A percentile compares a stretch with the other conserved stretches of the same genome.
These are phyloP conservation scores for Prionailurus viverrinus DNA, from an alignment of 2,113 vertebrate genomes.

Conservation along the genomic window DNA sequence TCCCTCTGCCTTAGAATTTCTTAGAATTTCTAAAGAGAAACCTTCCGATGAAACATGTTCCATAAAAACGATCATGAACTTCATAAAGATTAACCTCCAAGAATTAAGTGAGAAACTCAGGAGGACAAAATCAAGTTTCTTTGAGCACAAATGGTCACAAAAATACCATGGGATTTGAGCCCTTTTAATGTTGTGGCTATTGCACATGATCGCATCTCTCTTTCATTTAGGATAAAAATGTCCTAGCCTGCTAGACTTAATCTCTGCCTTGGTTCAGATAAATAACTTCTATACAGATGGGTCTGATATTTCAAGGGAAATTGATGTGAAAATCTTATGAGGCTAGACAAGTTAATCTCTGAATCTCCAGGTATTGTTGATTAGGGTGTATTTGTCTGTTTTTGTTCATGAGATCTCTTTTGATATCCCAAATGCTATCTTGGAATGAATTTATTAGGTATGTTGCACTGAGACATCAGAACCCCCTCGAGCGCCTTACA, in stretches of 20 bases:
- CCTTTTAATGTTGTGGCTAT: slow-evolving; percentile 4
- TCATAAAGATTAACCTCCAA: slow-evolving; percentile 63
- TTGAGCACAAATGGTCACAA: slow-evolving; percentile 53
- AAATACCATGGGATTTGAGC: background rate
- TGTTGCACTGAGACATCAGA: slow-evolving; percentile 24
- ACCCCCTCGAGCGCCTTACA: background rate
- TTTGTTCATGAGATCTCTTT: slow-evolving; percentile 23
- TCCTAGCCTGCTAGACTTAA: background rate
- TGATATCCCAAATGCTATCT: background rate
- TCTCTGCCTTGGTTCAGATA: slow-evolving; percentile 45
- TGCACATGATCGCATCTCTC: background rate
- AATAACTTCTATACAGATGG: slow-evolving; percentile 39
- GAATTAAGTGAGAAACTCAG: slow-evolving; percentile 51
- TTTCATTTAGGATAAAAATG: slow-evolving; percentile 70
- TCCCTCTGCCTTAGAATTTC: slow-evolving; percentile 63
- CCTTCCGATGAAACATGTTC: background rate
- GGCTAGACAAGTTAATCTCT: slow-evolving; percentile 45
- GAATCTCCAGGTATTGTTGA: slow-evolving; percentile 13
- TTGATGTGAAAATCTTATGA: slow-evolving; percentile 15
- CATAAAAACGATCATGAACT: slow-evolving; percentile 58
- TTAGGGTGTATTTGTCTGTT: background rate
- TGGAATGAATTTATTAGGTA: slow-evolving; percentile 48
- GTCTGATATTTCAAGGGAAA: slow-evolving; percentile 47
- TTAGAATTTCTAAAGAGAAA: slow-evolving; percentile 73
- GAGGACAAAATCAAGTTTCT: background rate